Conservation (phyloP, 2,888 invertebrate species). For the Drosophila pegasa region DNA sequence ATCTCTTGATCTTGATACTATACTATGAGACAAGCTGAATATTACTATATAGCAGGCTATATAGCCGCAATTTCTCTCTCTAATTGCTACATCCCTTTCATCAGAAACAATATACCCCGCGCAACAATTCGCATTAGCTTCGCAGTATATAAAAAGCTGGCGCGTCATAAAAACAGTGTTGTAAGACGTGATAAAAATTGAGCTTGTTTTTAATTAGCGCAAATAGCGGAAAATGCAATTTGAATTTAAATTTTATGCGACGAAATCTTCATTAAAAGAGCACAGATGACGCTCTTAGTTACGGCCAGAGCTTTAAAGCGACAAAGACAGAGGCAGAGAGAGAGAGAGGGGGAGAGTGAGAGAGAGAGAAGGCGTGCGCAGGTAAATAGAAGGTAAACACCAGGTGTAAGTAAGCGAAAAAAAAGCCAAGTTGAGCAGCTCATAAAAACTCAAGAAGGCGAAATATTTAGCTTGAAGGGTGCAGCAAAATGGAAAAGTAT, state of each 20-base stretch:
- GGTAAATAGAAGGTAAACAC: slow-evolving; percentile 59
- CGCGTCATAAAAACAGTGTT: neutral
- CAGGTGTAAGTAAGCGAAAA: slow-evolving; percentile 63
- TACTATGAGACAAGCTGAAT: too few relatives aligned
- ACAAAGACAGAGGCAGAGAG: slow-evolving; percentile 12
- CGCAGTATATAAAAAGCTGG: neutral
- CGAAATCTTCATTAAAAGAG: slow-evolving; percentile 13
- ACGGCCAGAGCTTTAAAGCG: slow-evolving; percentile 21
- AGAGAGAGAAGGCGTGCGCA: slow-evolving; percentile 10
- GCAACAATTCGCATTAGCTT: neutral
- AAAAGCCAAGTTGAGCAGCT: slow-evolving; percentile 65
- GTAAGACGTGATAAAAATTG: slow-evolving; percentile 1
- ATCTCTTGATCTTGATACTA: too few relatives aligned
- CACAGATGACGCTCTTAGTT: slow-evolving; percentile 13
- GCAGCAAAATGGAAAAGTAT: slow-evolving; percentile 25
- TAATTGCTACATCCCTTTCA: neutral
- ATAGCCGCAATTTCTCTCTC: too few relatives aligned
- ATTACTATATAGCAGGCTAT: too few relatives aligned
- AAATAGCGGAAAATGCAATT: slow-evolving; percentile 12
- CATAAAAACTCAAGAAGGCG: slow-evolving; percentile 73
- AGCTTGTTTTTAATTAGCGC: slow-evolving; percentile 27
- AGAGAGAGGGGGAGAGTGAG: slow-evolving; percentile 7
- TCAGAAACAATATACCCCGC: neutral
- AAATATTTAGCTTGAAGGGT: slow-evolving; percentile 71
- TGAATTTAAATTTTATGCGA: slow-evolving; percentile 9